These are phyloP conservation scores for Himalopsyche anomala DNA, from an alignment of 2,888 invertebrate species.

Conservation along the genomic window DNA sequence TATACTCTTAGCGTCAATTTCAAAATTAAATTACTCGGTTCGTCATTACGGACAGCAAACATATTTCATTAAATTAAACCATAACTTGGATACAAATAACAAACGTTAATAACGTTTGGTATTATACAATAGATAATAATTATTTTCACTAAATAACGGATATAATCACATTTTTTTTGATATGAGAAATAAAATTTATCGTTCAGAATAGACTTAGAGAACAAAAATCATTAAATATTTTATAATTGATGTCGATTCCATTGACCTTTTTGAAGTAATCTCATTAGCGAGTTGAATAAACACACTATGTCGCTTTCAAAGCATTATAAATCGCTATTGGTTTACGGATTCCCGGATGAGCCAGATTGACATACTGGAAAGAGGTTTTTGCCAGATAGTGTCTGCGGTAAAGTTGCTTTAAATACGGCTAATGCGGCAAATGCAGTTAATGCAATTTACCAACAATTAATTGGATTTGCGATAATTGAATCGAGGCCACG, in stretches of 20 bases:
- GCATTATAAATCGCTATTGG: neutral
- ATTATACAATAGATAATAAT: too few species aligned
- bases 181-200: too few species aligned
- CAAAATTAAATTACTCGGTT: too few species aligned
- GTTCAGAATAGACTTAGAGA: too few species aligned
- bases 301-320: neutral
- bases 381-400: slow-evolving; percentile 35
- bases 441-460: slow-evolving; percentile 64
- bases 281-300: neutral
- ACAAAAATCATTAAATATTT: too few species aligned
- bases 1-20: too few species aligned
- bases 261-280: neutral
- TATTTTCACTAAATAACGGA: too few species aligned
- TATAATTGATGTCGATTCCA: neutral
- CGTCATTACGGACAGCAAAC: too few species aligned
- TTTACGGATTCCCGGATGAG: slow-evolving; percentile 47
- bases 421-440: slow-evolving; percentile 43
- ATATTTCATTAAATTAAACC: too few species aligned
- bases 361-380: neutral
- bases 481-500: slow-evolving; percentile 50
- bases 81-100: too few species aligned
- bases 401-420: slow-evolving; percentile 34
- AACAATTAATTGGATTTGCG: slow-evolving; percentile 64
- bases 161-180: too few species aligned
- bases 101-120: too few species aligned